A percentile compares a stretch with the other conserved stretches of the same genome.
Conservation (phyloP, 2,113 vertebrate species). For the Eurypyga helias region DNA sequence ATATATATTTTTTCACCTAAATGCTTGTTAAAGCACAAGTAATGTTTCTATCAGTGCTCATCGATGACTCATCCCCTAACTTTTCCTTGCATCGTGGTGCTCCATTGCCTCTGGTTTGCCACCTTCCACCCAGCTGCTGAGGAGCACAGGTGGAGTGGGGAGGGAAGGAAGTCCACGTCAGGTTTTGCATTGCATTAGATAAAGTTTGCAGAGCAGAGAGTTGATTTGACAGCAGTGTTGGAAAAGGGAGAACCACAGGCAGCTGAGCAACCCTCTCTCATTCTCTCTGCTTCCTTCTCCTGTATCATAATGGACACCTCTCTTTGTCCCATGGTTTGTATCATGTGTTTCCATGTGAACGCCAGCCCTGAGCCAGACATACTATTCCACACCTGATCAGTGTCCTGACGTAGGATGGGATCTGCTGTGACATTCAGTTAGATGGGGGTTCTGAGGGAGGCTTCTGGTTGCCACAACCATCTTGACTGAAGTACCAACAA, state of each 20-base stretch:
- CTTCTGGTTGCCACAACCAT: background rate
- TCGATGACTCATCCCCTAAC: background rate
- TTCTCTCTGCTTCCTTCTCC: background rate
- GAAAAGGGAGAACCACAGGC: background rate
- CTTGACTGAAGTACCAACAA: background rate
- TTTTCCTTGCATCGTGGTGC: background rate
- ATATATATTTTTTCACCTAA: background rate
- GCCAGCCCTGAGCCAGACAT: background rate
- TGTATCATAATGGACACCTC: background rate
- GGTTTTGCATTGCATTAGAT: background rate
- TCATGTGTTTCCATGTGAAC: background rate
- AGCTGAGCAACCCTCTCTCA: background rate
- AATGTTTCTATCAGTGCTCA: conserved; percentile 17
- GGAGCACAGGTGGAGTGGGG: background rate
- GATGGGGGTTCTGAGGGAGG: background rate
- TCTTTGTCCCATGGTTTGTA: background rate
- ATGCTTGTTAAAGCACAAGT: conserved; percentile 15
- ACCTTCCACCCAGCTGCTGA: conserved; percentile 33
- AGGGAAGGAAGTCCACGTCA: background rate
- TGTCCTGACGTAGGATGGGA: background rate
- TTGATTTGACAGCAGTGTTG: background rate
- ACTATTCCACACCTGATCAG: background rate
- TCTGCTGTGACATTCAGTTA: background rate
- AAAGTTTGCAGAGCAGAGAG: background rate
- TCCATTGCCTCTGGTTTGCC: conserved; percentile 55